Base-by-base conservation (phyloP, 2,888 invertebrate genomes). In the Rotaria magnacalcarata region DNA sequence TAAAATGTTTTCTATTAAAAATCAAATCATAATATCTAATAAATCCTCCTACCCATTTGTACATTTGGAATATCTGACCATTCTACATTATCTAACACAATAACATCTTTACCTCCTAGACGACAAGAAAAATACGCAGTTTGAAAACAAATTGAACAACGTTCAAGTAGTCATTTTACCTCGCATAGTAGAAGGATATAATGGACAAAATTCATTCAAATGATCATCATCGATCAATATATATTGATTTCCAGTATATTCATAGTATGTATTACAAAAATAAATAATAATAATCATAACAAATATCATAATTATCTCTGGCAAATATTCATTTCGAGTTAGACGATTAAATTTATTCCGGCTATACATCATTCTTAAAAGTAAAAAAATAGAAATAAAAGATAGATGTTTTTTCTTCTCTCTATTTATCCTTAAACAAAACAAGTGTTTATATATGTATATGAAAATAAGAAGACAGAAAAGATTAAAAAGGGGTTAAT, bases 211-310 rank as follows among this genome's bases (percentile, higher is more conserved):
- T 47, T 43, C 80, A 47, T 67, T 34, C 16, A 14, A 43, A 24
- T 80, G n/a, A 80, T 74, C n/a, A 8, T n/a, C 24, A 24, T 47
- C 80, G 24, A 10, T 80, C 19, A 80, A 47, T 4, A 80, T 47
- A 80, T 80, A 80, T 14, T 80, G 80, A 80, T 80, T 80, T 14
- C 47, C 80, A 47, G 43, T 47, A 47, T 80, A 47, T 24, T 80
- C 80, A 80, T 80, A 80, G 8, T 80, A 47, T 80, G 8, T 80
- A 80, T 80, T 47, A 47, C 47, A 80, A 47, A 47, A 4, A 80
- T 80, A 11, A 24, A 80, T 47, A 8, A 80, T 47, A 11, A 80
- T 21, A 47, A 80, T 24, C 47, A 47, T 24, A 80, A 11, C 14
- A 11, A 80, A 11, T 19, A 80, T 80, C 2, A 80, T 11, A 11